phyloP scores from a whole-genome alignment of 2,888 invertebrate species.

The Brachylomia viminalis region DNA sequence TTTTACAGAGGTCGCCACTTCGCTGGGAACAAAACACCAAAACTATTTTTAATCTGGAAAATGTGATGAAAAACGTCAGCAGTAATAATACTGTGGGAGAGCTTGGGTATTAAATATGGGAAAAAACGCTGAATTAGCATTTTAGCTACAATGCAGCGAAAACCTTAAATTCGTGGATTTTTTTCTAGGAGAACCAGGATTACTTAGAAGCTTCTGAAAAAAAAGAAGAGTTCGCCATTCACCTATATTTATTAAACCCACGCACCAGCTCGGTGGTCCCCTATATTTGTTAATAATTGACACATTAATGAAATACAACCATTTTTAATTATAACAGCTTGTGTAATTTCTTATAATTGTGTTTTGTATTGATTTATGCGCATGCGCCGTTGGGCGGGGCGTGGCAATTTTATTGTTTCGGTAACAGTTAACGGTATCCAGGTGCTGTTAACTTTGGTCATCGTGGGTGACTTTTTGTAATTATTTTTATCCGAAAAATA shows the following conservation, averaged over 20 bases:
- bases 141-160: background rate
- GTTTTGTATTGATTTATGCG: slow-evolving; percentile 85
- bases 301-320: slow-evolving; percentile 81
- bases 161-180: too few species aligned
- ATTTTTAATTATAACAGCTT: slow-evolving; percentile 82
- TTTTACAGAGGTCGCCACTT: background rate
- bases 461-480: slow-evolving; percentile 51
- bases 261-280: slow-evolving; percentile 80
- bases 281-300: slow-evolving; percentile 85
- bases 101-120: background rate
- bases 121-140: background rate
- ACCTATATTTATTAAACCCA: slow-evolving; percentile 1
- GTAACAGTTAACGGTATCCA: slow-evolving; percentile 74
- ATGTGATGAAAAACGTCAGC: background rate
- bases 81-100: background rate
- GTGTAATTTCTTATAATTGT: slow-evolving; percentile 87
- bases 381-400: slow-evolving; percentile 75
- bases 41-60: background rate
- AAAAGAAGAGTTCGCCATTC: background rate
- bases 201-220: background rate
- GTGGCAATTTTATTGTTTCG: slow-evolving; percentile 86
- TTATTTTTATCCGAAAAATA: slow-evolving; percentile 47
- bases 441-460: slow-evolving; percentile 51
- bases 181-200: background rate
- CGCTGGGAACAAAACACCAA: background rate